Evolutionary conservation across 2,113 vertebrate genomes (phyloP).

Genomic region (Tautogolabrus adspersus): DNA sequence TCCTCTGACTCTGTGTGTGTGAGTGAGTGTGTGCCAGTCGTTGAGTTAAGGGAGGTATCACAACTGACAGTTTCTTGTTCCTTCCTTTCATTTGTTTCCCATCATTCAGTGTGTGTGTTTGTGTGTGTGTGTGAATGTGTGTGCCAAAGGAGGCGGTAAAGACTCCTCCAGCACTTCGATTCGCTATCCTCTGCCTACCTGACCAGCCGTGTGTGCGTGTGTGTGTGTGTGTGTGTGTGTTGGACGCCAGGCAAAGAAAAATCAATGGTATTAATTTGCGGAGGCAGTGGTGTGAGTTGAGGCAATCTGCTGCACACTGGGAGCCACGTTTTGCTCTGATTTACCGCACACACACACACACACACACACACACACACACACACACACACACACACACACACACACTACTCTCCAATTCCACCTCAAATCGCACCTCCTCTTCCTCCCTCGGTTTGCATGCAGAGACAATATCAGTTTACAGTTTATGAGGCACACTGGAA

Average conservation of each 20-base stretch:
- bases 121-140: conserved; percentile 24
- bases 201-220: conserved; percentile 46
- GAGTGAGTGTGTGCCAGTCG: conserved; percentile 34
- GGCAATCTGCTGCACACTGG: conserved; percentile 81
- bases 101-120: conserved; percentile 40
- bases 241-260: conserved; percentile 74
- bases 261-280: conserved; percentile 86
- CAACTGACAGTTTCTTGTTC: conserved; percentile 53
- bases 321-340: conserved; percentile 69
- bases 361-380: too few relatives aligned
- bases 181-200: conserved; percentile 47
- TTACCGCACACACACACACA: conserved; percentile 47
- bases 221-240: conserved; percentile 37
- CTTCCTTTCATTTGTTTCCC: conserved; percentile 47
- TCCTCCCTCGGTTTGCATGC: conserved; percentile 61
- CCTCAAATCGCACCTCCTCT: conserved; percentile 54
- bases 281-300: conserved; percentile 83
- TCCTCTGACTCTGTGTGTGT: conserved; percentile 38
- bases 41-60: conserved; percentile 46
- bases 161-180: conserved; percentile 52
- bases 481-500: conserved; percentile 75
- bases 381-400: too few relatives aligned
- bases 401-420: conserved; percentile 42
- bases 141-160: conserved; percentile 40
- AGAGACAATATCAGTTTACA: conserved; percentile 73